Conservation (phyloP, 1,140 invertebrate species). For the Zaprionus taronus region DNA sequence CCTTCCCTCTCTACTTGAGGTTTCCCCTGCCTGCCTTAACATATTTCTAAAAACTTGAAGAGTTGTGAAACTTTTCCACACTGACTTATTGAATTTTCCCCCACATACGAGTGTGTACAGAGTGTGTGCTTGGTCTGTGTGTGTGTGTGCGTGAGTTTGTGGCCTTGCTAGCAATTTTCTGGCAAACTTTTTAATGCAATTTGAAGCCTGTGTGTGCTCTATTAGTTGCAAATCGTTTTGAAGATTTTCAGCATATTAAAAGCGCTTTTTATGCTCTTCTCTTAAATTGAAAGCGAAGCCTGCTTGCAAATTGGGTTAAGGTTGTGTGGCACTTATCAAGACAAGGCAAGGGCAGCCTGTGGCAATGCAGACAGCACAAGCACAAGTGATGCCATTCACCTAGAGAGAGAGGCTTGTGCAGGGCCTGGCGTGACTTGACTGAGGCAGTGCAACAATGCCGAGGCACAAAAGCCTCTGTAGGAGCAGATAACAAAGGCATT, state of each 20-base stretch:
- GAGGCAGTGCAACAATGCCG: conserved; percentile 48
- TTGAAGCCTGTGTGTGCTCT: conserved; percentile 65
- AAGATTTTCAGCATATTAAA: conserved; percentile 77
- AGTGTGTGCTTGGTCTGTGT: neutral
- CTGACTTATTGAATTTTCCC: conserved; percentile 71
- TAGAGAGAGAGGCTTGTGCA: conserved; percentile 15
- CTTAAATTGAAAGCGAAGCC: conserved; percentile 60
- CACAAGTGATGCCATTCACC: conserved; percentile 58
- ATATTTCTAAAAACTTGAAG: conserved; percentile 23
- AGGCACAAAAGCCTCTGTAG: conserved; percentile 41
- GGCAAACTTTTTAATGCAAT: conserved; percentile 77
- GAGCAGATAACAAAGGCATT: conserved; percentile 53
- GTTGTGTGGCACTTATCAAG: conserved; percentile 36
- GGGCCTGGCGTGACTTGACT: neutral
- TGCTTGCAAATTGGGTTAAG: conserved; percentile 70
- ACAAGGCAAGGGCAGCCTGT: conserved; percentile 13
- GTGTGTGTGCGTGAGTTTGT: conserved; percentile 33
- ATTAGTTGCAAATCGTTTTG: conserved; percentile 76
- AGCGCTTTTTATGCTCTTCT: conserved; percentile 35
- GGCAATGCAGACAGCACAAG: conserved; percentile 4
- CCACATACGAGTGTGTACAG: conserved; percentile 1
- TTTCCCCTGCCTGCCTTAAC: neutral
- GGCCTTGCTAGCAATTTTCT: conserved; percentile 51
- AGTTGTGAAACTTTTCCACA: conserved; percentile 54
- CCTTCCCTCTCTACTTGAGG: too few species aligned